A percentile compares a stretch with the other conserved stretches of the same genome.
Evolutionary conservation across 2,797 vertebrate species (phyloP).

Genomic region (Microctenopoma lineatum): DNA sequence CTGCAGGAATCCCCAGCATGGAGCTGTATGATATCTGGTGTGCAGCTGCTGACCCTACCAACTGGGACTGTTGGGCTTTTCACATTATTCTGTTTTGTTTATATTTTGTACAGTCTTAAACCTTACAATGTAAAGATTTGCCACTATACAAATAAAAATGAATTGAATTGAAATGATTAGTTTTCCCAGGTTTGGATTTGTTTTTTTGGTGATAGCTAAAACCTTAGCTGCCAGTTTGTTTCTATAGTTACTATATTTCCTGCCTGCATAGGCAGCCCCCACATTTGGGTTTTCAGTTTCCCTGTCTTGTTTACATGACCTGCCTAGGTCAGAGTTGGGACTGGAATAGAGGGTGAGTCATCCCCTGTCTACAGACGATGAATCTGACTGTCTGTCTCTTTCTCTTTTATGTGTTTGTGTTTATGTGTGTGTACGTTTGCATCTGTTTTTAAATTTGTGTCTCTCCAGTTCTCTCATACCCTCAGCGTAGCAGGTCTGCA

Average conservation of each 20-base stretch:
- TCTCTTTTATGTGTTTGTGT: conserved; percentile 36
- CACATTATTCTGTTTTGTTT: too few relatives aligned
- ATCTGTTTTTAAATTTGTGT: conserved; percentile 48
- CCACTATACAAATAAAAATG: too few relatives aligned
- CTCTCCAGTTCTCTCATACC: conserved; percentile 47
- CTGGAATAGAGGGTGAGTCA: conserved; percentile 76
- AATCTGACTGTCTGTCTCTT: conserved; percentile 59
- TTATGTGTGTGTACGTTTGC: conserved; percentile 33
- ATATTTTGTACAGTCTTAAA: too few relatives aligned
- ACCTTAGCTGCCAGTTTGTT: conserved; percentile 21
- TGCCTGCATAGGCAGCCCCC: conserved; percentile 35
- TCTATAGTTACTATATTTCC: conserved; percentile 36
- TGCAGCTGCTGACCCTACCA: too few relatives aligned
- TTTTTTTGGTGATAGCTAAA: conserved; percentile 32
- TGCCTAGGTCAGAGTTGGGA: conserved; percentile 57
- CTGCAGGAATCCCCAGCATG: too few relatives aligned
- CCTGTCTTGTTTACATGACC: conserved; percentile 74
- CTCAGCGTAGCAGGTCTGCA: conserved; percentile 56
- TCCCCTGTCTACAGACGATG: conserved; percentile 55
- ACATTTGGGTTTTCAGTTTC: conserved; percentile 65
- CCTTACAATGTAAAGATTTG: too few relatives aligned
- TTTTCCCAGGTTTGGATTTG: background rate
- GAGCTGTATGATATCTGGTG: too few relatives aligned
- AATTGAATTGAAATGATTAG: too few relatives aligned
- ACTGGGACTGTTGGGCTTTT: too few relatives aligned